Evolutionary conservation across 2,888 invertebrate species (phyloP), one percentile per base, ranked within the genome.

Genomic region (Temnothorax ravouxi): DNA sequence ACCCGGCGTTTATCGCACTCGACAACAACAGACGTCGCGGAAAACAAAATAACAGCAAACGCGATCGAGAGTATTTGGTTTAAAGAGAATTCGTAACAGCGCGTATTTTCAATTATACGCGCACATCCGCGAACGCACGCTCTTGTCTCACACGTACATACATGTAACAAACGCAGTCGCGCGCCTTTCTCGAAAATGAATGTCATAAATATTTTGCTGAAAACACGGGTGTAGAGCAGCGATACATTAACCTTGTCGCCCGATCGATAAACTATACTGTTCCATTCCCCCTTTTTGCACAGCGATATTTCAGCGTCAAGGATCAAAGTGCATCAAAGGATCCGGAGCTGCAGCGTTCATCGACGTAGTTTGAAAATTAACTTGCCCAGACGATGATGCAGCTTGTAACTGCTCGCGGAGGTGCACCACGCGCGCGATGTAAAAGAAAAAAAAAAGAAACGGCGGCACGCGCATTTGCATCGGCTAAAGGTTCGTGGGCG

Each of bases 301-400:
- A n/a, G 29, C 79, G 47, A 80, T 80, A 80, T 80, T 80, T 80
- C 71, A 80, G 50, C 71, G 59, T 71, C 79, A 80, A 71, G 79
- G 71, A 80, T 80, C 79, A 80, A 80, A 80, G 71, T 80, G 79
- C 79, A 71, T 80, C 71, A 80, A 80, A 80, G 79, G 50, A 38
- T 47, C 47, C 59, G 41, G 29, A 50, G 52, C 76, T 52, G 9
- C 66, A 50, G 66, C 18, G 74, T 4, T 15, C 59, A 71, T 47
- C 79, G 71, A 34, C 13, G 59, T 71, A 71, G 79, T 50, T 59
- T 80, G 71, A 47, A 61, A 80, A 80, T 80, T 80, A 80, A 80
- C 79, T 38, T 38, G 71, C 25, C 56, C 21, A 59, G 56, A 56
- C 21, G 56, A 29, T 25, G 25, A 29, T 67, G 41, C 66, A 66